Evolutionary conservation across 2,888 invertebrate genomes (phyloP), one percentile per base, ranked within the genome.

Genomic region (Eristalis tenax): DNA sequence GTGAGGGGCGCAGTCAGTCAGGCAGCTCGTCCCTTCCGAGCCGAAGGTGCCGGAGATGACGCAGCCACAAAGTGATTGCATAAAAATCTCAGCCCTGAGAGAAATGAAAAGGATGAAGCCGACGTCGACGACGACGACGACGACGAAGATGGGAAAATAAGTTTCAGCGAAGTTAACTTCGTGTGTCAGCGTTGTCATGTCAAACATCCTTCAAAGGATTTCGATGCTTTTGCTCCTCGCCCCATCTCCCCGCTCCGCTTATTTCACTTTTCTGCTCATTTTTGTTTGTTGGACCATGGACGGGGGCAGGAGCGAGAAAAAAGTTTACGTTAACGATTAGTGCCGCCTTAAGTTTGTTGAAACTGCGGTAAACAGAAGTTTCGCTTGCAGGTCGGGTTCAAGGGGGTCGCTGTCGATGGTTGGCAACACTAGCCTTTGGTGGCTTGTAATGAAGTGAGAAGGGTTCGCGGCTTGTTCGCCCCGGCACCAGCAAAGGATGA

Each of bases 1-100:
- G 43, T 18, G 40, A 8, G 4, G 63, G 32, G 32, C 35, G 22
- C 32, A 56, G 13, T n/a, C 32, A 32, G 32, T 6, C 32, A 32
- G 32, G 8, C 8, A 10, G 32, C 32, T 10, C 8, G 8, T 32
- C 10, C 32, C 35, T 18, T 18, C 56, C n/a, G 18, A 35, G 40
- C 26, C 22, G 56, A 71, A 65, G 68, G 71, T 68, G 65, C 66
- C 74, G 28, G 35, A 80, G 38, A 76, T 71, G 73, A 73, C 73
- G 83, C 73, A 68, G 35, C 83, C 68, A 50, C 76, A 83, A 77
- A 73, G 71, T 77, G 73, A 83, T 77, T 83, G 73, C 77, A 83
- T 71, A 77, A 77, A 82, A 76, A 68, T 76, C 70, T 50, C 2
- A 10, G 10, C 15, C 35, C 13, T 6, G 61, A 63, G 57, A 73